Evolutionary conservation across 2,888 invertebrate genomes (phyloP), one percentile per base, ranked within the genome.

Genomic region (Arge pagana): DNA sequence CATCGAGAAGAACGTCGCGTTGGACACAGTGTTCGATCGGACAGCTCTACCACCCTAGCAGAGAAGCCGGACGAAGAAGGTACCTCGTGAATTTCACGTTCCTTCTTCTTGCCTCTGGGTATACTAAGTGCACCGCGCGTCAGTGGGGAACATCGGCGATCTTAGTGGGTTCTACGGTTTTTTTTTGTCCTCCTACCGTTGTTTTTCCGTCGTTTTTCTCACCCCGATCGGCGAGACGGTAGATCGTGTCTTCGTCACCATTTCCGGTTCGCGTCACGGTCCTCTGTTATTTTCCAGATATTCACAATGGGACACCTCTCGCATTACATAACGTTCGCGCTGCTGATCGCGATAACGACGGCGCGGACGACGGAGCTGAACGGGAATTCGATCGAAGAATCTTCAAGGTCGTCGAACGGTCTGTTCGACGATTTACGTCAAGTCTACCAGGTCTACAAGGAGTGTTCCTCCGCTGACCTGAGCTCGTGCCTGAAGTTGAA

Each of bases 381-480:
- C 50, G 39, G 64, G n/a, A 74, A 74, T 40, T 67, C 68, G 40
- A 69, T 74, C 55, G 67, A 74, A 50, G 74, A 74, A 51, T 66
- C 62, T 4, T 63, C 66, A 5, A 65, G 74, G 53, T 74, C 74
- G 3, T 58, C 62, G 11, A 58, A 59, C 55, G 69, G 71, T 31
- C 61, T 74, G 58, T 77, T 88, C 58, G 84, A 85, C 58, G 90
- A 90, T 65, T 77, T 90, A 4, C 83, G 86, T 63, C 82, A 86
- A 66, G 83, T 89, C 59, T 90, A 88, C 68, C 88, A 89, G 71
- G 83, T 89, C 58, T 92, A 91, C 77, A 88, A 87, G 74, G 90
- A 91, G 66, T 92, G 92, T 79, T 82, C 87, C 54, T 83, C 82
- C 40, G 80, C 82, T 53, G 86, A 85, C 60, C 77, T 49, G 72